Conservation (phyloP, 2,888 invertebrate genomes). For the Ischnus inquisitorius region DNA sequence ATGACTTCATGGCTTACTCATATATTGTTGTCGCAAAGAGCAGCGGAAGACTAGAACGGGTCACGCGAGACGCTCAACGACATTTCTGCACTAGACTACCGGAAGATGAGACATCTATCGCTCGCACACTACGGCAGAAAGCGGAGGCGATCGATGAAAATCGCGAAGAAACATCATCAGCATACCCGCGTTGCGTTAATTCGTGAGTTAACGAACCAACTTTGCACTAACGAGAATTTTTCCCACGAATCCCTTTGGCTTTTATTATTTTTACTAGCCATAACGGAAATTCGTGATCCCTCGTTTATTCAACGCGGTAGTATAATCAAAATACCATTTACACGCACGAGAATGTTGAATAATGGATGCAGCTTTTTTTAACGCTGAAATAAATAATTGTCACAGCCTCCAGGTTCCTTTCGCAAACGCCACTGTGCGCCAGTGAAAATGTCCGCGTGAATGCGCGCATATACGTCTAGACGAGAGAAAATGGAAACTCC, state of each 20-base stretch:
- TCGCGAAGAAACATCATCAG: too few relatives aligned
- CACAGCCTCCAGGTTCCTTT: background rate
- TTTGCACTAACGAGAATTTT: slow-evolving; percentile 20
- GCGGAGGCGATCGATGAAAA: too few relatives aligned
- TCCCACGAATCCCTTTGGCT: background rate
- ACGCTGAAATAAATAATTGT: background rate
- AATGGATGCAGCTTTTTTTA: background rate
- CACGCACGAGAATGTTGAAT: background rate
- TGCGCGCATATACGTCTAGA: background rate
- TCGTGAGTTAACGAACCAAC: background rate
- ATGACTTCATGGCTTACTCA: too few relatives aligned
- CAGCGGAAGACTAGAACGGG: too few relatives aligned
- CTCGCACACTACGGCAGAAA: too few relatives aligned
- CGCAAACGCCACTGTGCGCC: background rate
- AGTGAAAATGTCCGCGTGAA: background rate
- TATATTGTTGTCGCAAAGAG: too few relatives aligned
- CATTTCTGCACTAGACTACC: too few relatives aligned
- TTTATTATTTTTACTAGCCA: background rate
- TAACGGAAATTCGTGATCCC: background rate
- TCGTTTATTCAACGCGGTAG: slow-evolving; percentile 10
- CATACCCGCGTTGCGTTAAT: too few relatives aligned
- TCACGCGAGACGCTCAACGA: too few relatives aligned
- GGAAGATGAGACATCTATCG: too few relatives aligned
- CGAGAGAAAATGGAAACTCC: slow-evolving; percentile 8
- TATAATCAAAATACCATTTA: background rate